Evolutionary conservation across 2,113 vertebrate species (phyloP).

Genomic region (Pyrgilauda ruficollis): DNA sequence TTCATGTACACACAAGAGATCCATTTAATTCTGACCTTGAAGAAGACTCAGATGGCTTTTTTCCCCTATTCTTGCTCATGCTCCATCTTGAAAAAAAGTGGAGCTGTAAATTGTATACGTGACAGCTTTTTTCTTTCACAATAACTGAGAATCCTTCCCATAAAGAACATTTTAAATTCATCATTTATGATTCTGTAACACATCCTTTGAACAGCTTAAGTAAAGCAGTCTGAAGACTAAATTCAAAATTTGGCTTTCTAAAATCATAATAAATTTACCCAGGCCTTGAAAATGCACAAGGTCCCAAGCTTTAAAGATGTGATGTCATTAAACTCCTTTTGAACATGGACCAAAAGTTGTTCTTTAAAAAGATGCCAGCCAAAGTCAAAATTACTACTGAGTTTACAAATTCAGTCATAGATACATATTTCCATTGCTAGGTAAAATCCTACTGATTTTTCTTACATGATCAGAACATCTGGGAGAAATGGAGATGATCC

Average conservation of each 20-base stretch:
- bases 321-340: neutral
- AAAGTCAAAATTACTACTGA: neutral
- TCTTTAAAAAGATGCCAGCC: neutral
- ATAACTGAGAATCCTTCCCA: neutral
- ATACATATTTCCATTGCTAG: neutral
- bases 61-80: neutral
- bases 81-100: neutral
- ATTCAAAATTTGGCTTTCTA: neutral
- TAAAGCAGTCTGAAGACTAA: neutral
- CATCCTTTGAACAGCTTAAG: neutral
- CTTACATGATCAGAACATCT: neutral
- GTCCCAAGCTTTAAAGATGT: neutral
- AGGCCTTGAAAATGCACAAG: neutral
- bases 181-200: neutral
- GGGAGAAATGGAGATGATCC: neutral
- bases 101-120: neutral
- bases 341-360: neutral
- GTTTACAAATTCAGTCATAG: neutral
- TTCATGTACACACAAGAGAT: neutral
- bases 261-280: neutral
- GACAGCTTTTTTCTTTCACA: neutral
- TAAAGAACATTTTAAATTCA: neutral
- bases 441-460: neutral
- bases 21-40: neutral
- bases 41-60: neutral